Base-by-base conservation (phyloP, 1,140 invertebrate genomes). In the Leptinotarsa defecta region DNA sequence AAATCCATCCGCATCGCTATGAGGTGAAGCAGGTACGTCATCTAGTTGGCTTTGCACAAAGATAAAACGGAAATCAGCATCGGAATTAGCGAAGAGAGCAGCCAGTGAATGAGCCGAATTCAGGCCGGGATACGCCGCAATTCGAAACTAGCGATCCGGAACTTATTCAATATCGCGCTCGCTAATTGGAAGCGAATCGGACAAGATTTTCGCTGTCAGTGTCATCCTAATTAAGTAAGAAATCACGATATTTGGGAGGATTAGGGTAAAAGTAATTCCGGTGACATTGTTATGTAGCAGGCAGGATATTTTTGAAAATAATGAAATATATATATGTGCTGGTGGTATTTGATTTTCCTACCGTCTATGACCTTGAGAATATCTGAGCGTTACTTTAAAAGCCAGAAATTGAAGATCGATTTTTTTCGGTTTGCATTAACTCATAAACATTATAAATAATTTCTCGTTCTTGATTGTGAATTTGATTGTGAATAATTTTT, bases 71-170 rank as follows among this genome's bases (percentile, higher is more conserved):
- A 57, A 83, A 83, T 79, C 80, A 82, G 81, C 83, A 83, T 84
- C 74, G 69, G 82, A 78, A 83, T 84, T 83, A 83, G 78, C 80
- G 77, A 84, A 84, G 83, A 84, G 83, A 84, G 82, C 83, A 84
- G 75, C 79, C 71, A 68, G 68, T 68, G 76, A 75, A 70, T 75
- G 62, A 63, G 74, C 57, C 75, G 76, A 77, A 80, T 78, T 72
- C 78, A 79, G 75, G 68, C 79, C 69, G 71, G 74, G 76, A 79
- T 77, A 52, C 62, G 69, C 76, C 75, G 75, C 79, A 80, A 82
- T 82, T 81, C 81, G 79, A 22, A 68, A 71, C 49, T 74, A 78
- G 75, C 80, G 81, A 79, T 74, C 75, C 79, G 77, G 80, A 74
- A 78, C 17, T 77, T 75, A 80, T 82, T 81, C 76, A 78, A 62